These are phyloP conservation scores for Gonatopus flavifemur DNA, from an alignment of 1,140 invertebrate genomes.

Conservation along the genomic window DNA sequence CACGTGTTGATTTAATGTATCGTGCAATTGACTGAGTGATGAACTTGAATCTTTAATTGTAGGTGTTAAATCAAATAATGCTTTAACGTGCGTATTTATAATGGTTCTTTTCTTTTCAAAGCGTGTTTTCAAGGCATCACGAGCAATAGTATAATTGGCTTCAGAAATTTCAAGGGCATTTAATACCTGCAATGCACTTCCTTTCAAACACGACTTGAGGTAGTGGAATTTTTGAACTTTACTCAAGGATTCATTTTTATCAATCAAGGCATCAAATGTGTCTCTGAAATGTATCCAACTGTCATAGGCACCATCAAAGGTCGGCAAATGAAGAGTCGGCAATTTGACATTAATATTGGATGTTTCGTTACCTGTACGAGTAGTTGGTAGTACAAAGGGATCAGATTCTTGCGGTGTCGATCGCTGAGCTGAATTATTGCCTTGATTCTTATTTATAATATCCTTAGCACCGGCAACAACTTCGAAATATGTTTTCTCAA, in stretches of 20 bases:
- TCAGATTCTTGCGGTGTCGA: too few species aligned
- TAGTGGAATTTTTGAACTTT: constrained; percentile 27
- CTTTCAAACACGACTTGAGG: constrained; percentile 12
- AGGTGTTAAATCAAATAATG: constrained; percentile 22
- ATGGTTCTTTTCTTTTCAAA: constrained; percentile 36
- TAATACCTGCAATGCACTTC: constrained; percentile 10
- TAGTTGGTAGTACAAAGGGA: too few species aligned
- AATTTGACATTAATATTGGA: too few species aligned
- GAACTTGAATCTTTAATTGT: constrained; percentile 25
- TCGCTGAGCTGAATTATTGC: too few species aligned
- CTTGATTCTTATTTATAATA: too few species aligned
- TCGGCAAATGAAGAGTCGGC: too few species aligned
- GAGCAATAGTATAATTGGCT: constrained; percentile 23
- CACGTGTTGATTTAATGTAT: constrained; percentile 28
- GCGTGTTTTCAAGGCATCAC: constrained; percentile 22
- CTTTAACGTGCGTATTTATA: constrained; percentile 30
- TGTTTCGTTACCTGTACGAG: too few species aligned
- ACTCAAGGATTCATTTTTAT: neutral
- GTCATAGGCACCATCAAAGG: too few species aligned
- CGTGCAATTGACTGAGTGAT: constrained; percentile 23
- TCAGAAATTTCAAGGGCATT: constrained; percentile 12
- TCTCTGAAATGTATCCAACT: constrained; percentile 24
- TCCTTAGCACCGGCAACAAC: too few species aligned
- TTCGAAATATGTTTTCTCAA: too few species aligned
- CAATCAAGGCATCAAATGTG: constrained; percentile 14